These are phyloP conservation scores for Macrotis lagotis DNA, from an alignment of 2,113 vertebrate species.

Conservation along the genomic window DNA sequence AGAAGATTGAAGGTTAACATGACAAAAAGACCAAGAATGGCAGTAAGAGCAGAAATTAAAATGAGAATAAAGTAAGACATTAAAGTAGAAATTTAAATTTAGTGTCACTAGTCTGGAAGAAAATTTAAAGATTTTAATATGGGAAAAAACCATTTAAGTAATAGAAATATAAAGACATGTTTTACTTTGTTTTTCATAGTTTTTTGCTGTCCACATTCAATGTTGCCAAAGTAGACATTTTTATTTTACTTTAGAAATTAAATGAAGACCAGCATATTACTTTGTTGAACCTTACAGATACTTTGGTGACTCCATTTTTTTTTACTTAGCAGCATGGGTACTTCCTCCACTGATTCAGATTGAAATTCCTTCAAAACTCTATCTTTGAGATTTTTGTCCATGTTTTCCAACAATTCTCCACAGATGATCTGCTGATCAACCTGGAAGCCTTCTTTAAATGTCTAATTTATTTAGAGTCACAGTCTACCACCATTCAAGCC, in stretches of 20 bases:
- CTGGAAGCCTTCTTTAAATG: background rate
- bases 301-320: background rate
- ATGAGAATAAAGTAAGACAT: conserved; percentile 31
- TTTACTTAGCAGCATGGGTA: background rate
- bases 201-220: conserved; percentile 18
- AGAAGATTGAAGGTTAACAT: background rate
- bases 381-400: background rate
- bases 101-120: background rate
- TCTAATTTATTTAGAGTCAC: background rate
- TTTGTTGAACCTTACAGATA: conserved; percentile 29
- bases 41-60: conserved; percentile 1
- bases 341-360: background rate
- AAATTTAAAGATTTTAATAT: conserved; percentile 11
- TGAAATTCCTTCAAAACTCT: background rate
- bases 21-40: background rate
- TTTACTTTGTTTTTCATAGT: conserved; percentile 1
- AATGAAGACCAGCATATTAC: background rate
- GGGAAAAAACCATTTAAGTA: conserved; percentile 27
- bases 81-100: conserved; percentile 17
- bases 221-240: conserved; percentile 26
- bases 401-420: background rate
- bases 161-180: background rate
- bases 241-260: background rate
- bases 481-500: background rate
- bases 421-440: background rate